Percentiles rank a stretch among this genome's conserved stretches.
These are phyloP conservation scores for Sparus aurata DNA, from an alignment of 2,797 vertebrate genomes.

Conservation along the genomic window DNA sequence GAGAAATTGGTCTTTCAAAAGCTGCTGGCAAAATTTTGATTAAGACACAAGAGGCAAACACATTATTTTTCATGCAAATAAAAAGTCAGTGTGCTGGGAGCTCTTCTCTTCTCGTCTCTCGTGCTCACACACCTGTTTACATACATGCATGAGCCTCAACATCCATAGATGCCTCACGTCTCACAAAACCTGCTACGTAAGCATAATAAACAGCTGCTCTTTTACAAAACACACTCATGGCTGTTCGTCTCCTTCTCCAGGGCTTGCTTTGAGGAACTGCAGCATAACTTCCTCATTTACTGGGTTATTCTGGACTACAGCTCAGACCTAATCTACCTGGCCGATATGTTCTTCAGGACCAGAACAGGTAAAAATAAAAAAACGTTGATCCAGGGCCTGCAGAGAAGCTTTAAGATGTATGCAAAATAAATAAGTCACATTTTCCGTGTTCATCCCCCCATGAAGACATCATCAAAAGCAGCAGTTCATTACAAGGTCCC, in stretches of 20 bases:
- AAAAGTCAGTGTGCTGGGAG: no score
- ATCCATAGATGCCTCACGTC: no score
- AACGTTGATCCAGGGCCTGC: conserved; percentile 40
- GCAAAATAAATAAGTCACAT: background rate
- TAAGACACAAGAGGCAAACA: no score
- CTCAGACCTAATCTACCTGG: conserved; percentile 92
- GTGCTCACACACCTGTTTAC: no score
- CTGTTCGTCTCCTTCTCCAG: conserved; percentile 71
- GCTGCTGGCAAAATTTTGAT: no score
- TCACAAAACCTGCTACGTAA: background rate
- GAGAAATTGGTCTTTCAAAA: conserved; percentile 6
- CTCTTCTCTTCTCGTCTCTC: no score
- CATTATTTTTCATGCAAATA: no score
- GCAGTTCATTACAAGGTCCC: background rate
- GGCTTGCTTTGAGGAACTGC: conserved; percentile 97
- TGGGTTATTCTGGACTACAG: conserved; percentile 93
- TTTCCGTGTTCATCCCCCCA: background rate
- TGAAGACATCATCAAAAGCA: background rate
- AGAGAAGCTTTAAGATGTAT: background rate
- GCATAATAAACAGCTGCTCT: background rate
- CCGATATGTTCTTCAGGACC: conserved; percentile 92
- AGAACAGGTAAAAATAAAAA: conserved; percentile 92
- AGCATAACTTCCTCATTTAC: conserved; percentile 87
- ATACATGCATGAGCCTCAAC: no score
- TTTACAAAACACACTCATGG: background rate